A percentile compares a stretch with the other conserved stretches of the same genome.
Conservation (phyloP, 2,113 vertebrate genomes). For the Dipodomys stephensi region DNA sequence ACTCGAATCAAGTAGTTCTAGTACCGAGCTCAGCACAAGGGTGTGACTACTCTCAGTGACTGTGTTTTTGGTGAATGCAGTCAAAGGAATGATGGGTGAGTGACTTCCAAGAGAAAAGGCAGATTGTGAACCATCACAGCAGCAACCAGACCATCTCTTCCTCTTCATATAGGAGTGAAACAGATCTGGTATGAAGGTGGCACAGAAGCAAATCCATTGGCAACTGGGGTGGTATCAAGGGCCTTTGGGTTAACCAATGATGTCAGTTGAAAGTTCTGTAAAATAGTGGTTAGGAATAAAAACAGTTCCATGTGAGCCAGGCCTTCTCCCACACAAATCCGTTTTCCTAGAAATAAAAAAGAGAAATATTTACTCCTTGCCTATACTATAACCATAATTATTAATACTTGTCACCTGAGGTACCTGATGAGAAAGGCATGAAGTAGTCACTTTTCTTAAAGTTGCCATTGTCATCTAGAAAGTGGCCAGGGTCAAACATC, state of each 20-base stretch:
- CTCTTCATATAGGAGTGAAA: slow-evolving; percentile 70
- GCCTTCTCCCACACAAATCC: slow-evolving; percentile 78
- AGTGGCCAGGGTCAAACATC: slow-evolving; percentile 83
- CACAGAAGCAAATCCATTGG: rapidly evolving
- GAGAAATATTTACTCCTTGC: background rate
- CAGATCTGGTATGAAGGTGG: slow-evolving; percentile 55
- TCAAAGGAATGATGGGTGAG: too few species aligned
- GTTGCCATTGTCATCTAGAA: slow-evolving; percentile 79
- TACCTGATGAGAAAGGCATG: slow-evolving; percentile 85
- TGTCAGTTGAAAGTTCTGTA: slow-evolving; percentile 84
- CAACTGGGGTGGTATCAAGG: slow-evolving; percentile 27
- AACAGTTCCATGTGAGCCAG: slow-evolving; percentile 83
- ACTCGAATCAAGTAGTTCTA: too few species aligned
- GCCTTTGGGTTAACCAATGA: slow-evolving; percentile 43
- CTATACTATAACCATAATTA: too few species aligned
- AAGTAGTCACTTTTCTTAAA: slow-evolving; percentile 83
- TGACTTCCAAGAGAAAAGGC: background rate
- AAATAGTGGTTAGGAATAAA: slow-evolving; percentile 77
- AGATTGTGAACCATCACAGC: background rate
- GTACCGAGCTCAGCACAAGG: too few species aligned
- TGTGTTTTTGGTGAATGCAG: too few species aligned
- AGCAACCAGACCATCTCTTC: background rate
- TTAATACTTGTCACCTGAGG: too few species aligned
- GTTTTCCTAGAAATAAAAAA: slow-evolving; percentile 71
- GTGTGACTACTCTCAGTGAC: too few species aligned